phyloP scores from a whole-genome alignment of 2,797 vertebrate species.

The Chrysocyon brachyurus region DNA sequence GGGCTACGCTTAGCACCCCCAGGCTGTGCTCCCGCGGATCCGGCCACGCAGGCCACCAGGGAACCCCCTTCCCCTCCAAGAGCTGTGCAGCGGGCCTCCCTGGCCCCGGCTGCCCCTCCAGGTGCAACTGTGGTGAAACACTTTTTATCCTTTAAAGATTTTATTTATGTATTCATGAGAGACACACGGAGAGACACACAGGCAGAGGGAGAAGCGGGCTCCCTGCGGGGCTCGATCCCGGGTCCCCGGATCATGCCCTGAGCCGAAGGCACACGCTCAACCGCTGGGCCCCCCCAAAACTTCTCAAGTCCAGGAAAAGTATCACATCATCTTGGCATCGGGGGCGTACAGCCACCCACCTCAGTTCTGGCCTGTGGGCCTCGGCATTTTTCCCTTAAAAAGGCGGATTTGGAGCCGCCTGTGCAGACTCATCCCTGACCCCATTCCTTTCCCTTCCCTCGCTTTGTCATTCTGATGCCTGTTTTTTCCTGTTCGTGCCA shows the following conservation, averaged over 20 bases:
- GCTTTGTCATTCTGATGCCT: not conserved
- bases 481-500: not conserved
- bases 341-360: not conserved
- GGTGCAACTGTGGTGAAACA: too few relatives aligned
- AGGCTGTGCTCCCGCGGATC: too few relatives aligned
- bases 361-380: not conserved
- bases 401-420: not conserved
- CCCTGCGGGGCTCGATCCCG: too few relatives aligned
- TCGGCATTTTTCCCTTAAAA: not conserved
- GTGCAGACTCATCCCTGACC: not conserved
- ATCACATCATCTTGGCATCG: not conserved
- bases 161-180: too few relatives aligned
- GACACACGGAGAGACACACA: too few relatives aligned
- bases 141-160: too few relatives aligned
- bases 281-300: too few relatives aligned
- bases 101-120: not conserved
- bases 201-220: too few relatives aligned
- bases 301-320: too few relatives aligned
- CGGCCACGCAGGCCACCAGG: not conserved
- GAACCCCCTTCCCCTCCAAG: not conserved
- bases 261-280: too few relatives aligned
- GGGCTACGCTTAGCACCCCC: too few relatives aligned
- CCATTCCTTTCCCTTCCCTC: not conserved
- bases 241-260: too few relatives aligned
- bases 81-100: not conserved